These are phyloP conservation scores for Drosophila dives DNA, from an alignment of 2,888 invertebrate species.

Conservation along the genomic window DNA sequence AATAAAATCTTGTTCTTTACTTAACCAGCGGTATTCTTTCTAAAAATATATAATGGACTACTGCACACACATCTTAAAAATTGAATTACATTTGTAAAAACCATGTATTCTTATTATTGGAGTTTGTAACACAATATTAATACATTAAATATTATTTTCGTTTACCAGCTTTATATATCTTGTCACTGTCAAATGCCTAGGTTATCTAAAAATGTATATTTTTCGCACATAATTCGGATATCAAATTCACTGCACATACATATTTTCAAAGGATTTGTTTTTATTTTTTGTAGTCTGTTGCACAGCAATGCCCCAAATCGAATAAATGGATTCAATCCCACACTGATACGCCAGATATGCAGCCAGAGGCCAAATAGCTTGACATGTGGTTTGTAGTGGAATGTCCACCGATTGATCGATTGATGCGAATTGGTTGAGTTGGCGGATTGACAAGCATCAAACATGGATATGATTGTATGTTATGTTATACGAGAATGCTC, in stretches of 20 bases:
- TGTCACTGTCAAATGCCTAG: constrained; percentile 48
- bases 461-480: constrained; percentile 1
- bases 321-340: background rate
- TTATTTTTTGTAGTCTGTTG: constrained; percentile 1
- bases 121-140: constrained; percentile 9
- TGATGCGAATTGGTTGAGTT: constrained; percentile 7
- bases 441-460: constrained; percentile 7
- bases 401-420: background rate
- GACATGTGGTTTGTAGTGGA: constrained; percentile 4
- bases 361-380: background rate
- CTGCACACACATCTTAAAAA: background rate
- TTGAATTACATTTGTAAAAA: background rate
- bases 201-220: constrained; percentile 12
- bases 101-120: background rate
- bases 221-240: constrained; percentile 8
- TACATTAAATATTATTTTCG: constrained; percentile 14
- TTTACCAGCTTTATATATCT: constrained; percentile 28
- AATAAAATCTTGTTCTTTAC: background rate
- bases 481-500: background rate
- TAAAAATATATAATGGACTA: background rate
- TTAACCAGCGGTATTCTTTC: background rate
- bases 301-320: background rate
- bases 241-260: constrained; percentile 17
- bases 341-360: background rate
- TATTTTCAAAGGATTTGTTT: constrained; percentile 16